A percentile compares a stretch with the other conserved stretches of the same genome.
Evolutionary conservation across 64 coral and sea anemone species (phyloP).

Genomic region (Trachythela sp.): DNA sequence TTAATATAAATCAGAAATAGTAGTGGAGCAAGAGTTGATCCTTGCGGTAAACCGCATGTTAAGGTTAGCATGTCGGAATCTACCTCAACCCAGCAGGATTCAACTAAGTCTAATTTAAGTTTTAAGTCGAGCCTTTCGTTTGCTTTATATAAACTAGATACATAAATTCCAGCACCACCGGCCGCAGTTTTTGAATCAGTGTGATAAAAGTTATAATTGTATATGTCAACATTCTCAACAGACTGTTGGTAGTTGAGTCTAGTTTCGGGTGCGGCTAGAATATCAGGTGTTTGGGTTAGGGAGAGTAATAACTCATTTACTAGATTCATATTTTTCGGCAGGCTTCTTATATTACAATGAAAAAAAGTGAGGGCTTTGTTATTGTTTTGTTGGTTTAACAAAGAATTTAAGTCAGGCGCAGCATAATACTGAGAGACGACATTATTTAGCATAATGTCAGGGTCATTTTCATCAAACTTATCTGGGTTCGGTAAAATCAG

Average conservation of each 20-base stretch:
- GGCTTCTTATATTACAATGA: slow-evolving; percentile 4
- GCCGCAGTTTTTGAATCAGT: slow-evolving; percentile 36
- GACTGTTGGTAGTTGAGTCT: slow-evolving; percentile 39
- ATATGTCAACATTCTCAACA: slow-evolving; percentile 35
- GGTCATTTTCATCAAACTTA: too few relatives aligned
- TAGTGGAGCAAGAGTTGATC: too few relatives aligned
- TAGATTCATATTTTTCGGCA: slow-evolving; percentile 42
- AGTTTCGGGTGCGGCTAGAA: slow-evolving; percentile 56
- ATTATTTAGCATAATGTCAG: too few relatives aligned
- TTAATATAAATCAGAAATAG: too few relatives aligned
- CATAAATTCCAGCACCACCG: slow-evolving; percentile 45
- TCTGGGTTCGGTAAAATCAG: too few relatives aligned
- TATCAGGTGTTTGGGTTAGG: slow-evolving; percentile 25
- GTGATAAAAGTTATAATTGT: slow-evolving; percentile 36
- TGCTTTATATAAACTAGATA: slow-evolving; percentile 44
- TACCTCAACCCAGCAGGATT: neutral
- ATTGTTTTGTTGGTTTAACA: too few relatives aligned
- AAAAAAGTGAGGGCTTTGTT: too few relatives aligned
- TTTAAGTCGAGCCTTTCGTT: slow-evolving; percentile 46
- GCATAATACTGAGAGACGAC: too few relatives aligned
- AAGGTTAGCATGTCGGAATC: too few relatives aligned
- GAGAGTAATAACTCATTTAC: slow-evolving; percentile 38
- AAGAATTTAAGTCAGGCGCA: too few relatives aligned
- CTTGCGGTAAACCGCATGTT: too few relatives aligned
- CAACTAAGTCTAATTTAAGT: neutral